A percentile compares a stretch with the other conserved stretches of the same genome.
These are phyloP conservation scores for Monopterus albus DNA, from an alignment of 2,113 vertebrate genomes.

Conservation along the genomic window DNA sequence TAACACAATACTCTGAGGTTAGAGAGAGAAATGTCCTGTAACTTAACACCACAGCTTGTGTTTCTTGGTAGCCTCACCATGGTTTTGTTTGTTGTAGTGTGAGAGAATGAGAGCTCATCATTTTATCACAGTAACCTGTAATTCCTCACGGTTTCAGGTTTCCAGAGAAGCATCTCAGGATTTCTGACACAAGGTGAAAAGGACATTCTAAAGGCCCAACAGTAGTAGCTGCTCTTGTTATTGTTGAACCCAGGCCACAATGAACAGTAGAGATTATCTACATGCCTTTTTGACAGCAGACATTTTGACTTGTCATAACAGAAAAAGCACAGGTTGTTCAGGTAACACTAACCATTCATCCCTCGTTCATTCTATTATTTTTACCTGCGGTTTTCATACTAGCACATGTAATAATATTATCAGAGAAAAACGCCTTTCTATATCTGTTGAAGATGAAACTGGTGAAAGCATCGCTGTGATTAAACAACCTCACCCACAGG, in stretches of 20 bases:
- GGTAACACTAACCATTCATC: not conserved
- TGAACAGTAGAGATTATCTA: not conserved
- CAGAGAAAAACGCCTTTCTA: not conserved
- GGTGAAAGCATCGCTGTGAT: not conserved
- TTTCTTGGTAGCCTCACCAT: conserved; percentile 31
- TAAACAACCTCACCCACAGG: conserved; percentile 19
- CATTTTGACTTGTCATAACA: not conserved
- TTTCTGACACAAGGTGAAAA: not conserved
- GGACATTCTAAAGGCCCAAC: not conserved
- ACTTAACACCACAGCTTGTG: conserved; percentile 39
- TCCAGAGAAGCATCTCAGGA: conserved; percentile 2
- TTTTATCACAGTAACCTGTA: conserved; percentile 14
- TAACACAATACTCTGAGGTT: conserved; percentile 25
- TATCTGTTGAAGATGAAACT: not conserved
- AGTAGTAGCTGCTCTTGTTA: not conserved
- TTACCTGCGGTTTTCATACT: not conserved
- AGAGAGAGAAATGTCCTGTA: conserved; percentile 33
- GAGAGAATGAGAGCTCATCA: conserved; percentile 22
- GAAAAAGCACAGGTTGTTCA: too few relatives aligned
- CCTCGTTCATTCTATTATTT: not conserved
- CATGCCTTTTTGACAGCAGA: not conserved
- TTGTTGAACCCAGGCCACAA: not conserved
- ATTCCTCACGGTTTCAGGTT: not conserved
- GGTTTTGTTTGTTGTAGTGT: conserved; percentile 13
- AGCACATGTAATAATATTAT: not conserved